These are phyloP conservation scores for Gonioctena quinquepunctata DNA, from an alignment of 1,140 invertebrate species.

Conservation along the genomic window DNA sequence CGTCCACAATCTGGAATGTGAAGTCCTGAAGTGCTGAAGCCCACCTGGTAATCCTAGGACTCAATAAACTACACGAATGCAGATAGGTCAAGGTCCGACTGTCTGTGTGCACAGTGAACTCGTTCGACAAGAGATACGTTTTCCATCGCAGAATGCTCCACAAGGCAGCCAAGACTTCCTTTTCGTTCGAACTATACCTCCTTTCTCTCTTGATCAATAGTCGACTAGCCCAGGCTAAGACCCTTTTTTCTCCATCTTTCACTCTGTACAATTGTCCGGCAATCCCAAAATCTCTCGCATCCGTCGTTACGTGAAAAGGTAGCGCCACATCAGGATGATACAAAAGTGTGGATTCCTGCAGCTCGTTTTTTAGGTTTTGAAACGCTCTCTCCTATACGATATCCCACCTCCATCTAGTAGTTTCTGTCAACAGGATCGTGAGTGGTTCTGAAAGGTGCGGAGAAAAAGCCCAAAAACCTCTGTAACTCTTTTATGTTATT, in stretches of 20 bases:
- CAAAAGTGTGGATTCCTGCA: neutral
- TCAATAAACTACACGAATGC: neutral
- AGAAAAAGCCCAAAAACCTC: neutral
- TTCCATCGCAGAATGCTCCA: neutral
- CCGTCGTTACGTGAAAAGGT: neutral
- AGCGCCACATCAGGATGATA: neutral
- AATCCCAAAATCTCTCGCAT: neutral
- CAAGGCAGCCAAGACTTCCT: constrained; percentile 5
- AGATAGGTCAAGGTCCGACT: neutral
- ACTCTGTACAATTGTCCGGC: neutral
- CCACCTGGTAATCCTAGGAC: neutral
- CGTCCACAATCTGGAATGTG: neutral
- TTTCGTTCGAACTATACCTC: constrained; percentile 3
- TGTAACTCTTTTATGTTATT: neutral
- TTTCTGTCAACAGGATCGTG: neutral
- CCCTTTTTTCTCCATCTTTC: neutral
- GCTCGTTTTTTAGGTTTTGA: neutral
- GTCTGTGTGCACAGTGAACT: neutral
- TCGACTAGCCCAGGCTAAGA: neutral
- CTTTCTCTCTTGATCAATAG: neutral
- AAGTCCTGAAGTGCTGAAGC: neutral
- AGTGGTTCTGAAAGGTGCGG: neutral
- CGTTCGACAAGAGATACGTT: neutral
- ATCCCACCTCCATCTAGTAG: neutral
- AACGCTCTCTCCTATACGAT: neutral